Base-by-base conservation (phyloP, 1,140 invertebrate genomes). In the Drosophila sucinea region DNA sequence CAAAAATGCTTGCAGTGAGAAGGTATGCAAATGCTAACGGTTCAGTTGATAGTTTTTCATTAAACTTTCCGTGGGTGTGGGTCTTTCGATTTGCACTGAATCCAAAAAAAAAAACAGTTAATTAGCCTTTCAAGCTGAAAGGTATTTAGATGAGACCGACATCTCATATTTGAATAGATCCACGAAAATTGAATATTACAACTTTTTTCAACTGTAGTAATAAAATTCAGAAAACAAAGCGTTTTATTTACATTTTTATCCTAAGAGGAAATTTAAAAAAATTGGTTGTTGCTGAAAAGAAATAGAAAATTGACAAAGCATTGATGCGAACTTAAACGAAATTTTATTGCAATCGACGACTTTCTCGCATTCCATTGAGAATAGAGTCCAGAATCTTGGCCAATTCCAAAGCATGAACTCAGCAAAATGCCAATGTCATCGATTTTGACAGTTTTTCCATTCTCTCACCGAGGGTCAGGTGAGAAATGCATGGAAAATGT, bases 391-490 rank as follows among this genome's bases (percentile, higher is more conserved):
- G 44, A 8, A 10, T 38, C 27, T 30, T 11, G 8, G 56, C 56
- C 32, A 35, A 29, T 6, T 55, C 29, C 27, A 55, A 6, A 58
- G n/a, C 1, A 35, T 58, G 6, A 23, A 23, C 32, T 66, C 33
- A 51, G 27, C 3, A 60, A 60, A 81, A 85, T 72, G 63, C 54
- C 71, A 73, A 60, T 79, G 73, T 77, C n/a, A 82, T 82, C 76
- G 79, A 82, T 70, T 71, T 71, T 60, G 58, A 70, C 58, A 71
- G 30, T 71, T 58, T 58, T 47, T 54, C 5, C n/a, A 47, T 47
- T 30, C 25, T 25, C 30, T 6, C 3, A 8, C 8, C 38, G 23
- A 38, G 61, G 73, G 33, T 72, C 73, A 76, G 73, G 69, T 78
- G 72, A 51, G 33, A 78, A 75, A 75, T 75, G 68, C 76, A 78